Evolutionary conservation across 1,140 invertebrate species (phyloP).

Genomic region (Meloidogyne hapla): DNA sequence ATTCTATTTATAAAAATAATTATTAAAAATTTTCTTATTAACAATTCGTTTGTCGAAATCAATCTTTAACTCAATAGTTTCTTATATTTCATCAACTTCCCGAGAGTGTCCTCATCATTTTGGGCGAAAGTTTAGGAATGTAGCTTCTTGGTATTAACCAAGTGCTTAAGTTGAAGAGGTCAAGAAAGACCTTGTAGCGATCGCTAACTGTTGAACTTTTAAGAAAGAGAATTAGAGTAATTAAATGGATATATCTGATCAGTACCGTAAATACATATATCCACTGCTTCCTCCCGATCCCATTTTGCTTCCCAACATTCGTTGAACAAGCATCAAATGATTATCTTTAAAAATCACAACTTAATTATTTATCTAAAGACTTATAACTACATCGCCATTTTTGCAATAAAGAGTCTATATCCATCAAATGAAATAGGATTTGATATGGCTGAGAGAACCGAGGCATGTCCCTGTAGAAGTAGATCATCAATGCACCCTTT

Average conservation of each 20-base stretch:
- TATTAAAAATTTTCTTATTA: not conserved
- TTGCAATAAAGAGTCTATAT: constrained; percentile 95
- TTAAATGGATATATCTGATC: no score
- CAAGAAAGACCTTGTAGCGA: constrained; percentile 95
- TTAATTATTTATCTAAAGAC: constrained; percentile 7
- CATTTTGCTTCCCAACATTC: constrained; percentile 96
- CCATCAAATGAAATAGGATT: constrained; percentile 86
- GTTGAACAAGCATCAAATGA: constrained; percentile 95
- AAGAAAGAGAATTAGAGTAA: no score
- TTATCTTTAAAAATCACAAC: constrained; percentile 76
- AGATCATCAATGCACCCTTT: constrained; percentile 95
- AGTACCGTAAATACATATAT: constrained; percentile 91
- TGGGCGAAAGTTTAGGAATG: constrained; percentile 80
- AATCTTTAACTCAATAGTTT: not conserved
- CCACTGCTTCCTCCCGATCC: constrained; percentile 96
- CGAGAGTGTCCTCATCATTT: constrained; percentile 61
- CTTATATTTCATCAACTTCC: constrained; percentile 24
- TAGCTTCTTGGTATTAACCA: constrained; percentile 86
- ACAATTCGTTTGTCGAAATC: not conserved
- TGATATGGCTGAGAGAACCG: constrained; percentile 94
- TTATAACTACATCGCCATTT: constrained; percentile 87
- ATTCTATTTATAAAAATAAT: not conserved
- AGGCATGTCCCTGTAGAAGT: constrained; percentile 90
- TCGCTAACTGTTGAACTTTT: constrained; percentile 70
- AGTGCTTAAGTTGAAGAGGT: constrained; percentile 93